Evolutionary conservation across 2,888 invertebrate species (phyloP).

Genomic region (Fragum fragum): DNA sequence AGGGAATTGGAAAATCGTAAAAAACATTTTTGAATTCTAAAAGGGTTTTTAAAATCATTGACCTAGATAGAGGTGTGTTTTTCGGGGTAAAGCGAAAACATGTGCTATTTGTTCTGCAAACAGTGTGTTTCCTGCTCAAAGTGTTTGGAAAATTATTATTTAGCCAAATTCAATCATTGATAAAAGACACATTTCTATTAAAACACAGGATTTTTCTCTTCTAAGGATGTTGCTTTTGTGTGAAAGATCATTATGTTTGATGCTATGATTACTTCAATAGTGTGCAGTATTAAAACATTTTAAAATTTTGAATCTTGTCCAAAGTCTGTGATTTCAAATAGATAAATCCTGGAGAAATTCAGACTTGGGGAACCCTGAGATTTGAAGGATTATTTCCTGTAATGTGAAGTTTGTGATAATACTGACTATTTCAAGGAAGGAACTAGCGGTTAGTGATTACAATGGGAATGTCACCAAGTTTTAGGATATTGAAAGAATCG

Average conservation of each 20-base stretch:
- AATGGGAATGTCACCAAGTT: no score
- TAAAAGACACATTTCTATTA: conserved; percentile 5
- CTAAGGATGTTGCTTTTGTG: neutral
- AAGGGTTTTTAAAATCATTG: conserved; percentile 26
- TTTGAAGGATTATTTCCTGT: no score
- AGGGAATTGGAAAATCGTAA: neutral
- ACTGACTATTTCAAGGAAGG: no score
- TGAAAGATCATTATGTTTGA: neutral
- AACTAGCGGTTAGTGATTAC: no score
- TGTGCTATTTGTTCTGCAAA: conserved; percentile 21
- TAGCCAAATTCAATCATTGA: neutral
- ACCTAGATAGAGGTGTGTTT: conserved; percentile 21
- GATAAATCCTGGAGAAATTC: neutral
- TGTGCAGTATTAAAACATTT: neutral
- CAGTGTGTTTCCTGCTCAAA: conserved; percentile 8
- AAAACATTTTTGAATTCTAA: neutral
- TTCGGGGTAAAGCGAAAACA: conserved; percentile 19
- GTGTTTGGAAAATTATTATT: conserved; percentile 6
- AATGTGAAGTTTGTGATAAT: no score
- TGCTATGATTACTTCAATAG: neutral
- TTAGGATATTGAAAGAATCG: no score
- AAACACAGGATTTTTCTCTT: neutral
- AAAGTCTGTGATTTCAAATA: neutral
- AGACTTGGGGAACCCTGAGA: neutral
- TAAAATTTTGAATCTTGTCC: neutral